Evolutionary conservation across 2,888 invertebrate species (phyloP), one percentile per base, ranked within the genome.

Genomic region (Rhingia campestris): DNA sequence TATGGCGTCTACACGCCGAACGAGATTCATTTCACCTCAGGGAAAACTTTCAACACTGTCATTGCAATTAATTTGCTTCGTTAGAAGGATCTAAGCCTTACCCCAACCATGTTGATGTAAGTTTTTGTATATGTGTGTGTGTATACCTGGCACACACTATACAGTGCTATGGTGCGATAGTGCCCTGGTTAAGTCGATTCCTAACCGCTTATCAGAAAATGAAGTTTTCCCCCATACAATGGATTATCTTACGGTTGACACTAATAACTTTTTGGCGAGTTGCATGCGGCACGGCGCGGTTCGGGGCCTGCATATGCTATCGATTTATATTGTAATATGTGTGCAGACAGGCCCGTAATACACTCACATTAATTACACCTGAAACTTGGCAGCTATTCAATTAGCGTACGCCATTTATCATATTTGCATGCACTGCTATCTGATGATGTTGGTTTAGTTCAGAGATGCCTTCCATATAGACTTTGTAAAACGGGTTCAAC

Each of bases 391-490:
- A 80, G 84, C 64, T 84, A 80, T 84, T 84, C 84, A 84, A 84
- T 84, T 84, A 84, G 84, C 80, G 84, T 84, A 80, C 66, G 84
- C 66, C 80, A 84, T 84, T 84, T 75, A 84, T 84, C 84, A 84
- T 75, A 80, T 75, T 75, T 70, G 84, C 59, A 70, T 74, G 54
- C 32, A 56, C 14, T 51, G 47, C 64, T 80, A 69, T 63, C 70
- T 80, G 70, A 75, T 84, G 70, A 43, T 10, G 66, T 59, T 80
- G 33, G 69, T n/a, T 66, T 70, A 43, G 64, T 61, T 63, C 10
- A 12, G 37, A 30, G 12, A 58, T 77, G 30, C 35, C 41, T 58
- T 63, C 10, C 14, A 49, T 56, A 49, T 22, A 22, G 22, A 22
- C 45, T 37, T 39, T 63, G 41, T 9, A 41, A 41, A 43, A 41